Percentiles rank a stretch among this genome's conserved stretches.
phyloP scores from a whole-genome alignment of 2,888 invertebrate genomes.

The Mimachlamys varia region DNA sequence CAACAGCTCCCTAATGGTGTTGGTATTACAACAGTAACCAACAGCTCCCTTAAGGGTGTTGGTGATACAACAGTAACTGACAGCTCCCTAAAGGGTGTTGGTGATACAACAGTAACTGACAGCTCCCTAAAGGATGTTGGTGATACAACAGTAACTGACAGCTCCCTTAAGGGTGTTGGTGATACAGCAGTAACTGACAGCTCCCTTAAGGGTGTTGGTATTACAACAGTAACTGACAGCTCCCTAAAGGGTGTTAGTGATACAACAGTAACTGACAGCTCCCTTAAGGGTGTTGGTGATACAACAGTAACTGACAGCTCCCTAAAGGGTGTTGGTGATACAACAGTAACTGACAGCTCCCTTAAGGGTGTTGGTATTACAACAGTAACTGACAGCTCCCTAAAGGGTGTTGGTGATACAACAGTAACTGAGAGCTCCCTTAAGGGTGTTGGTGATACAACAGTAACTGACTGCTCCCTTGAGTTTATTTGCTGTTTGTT shows the following conservation, averaged over 20 bases:
- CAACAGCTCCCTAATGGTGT: too few relatives aligned
- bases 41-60: too few relatives aligned
- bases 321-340: background rate
- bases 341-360: background rate
- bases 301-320: background rate
- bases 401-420: background rate
- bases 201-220: too few relatives aligned
- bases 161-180: background rate
- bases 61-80: background rate
- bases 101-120: background rate
- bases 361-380: background rate
- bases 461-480: too few relatives aligned
- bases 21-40: too few relatives aligned
- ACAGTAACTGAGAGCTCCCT: background rate
- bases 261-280: background rate
- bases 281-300: background rate
- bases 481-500: too few relatives aligned
- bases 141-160: background rate
- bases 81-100: too few relatives aligned
- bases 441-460: background rate
- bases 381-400: background rate
- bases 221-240: too few relatives aligned
- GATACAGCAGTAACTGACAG: background rate
- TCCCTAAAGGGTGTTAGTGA: too few relatives aligned
- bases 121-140: background rate